These are phyloP conservation scores for Megastigmus dorsalis DNA, from an alignment of 2,888 invertebrate species.

Conservation along the genomic window DNA sequence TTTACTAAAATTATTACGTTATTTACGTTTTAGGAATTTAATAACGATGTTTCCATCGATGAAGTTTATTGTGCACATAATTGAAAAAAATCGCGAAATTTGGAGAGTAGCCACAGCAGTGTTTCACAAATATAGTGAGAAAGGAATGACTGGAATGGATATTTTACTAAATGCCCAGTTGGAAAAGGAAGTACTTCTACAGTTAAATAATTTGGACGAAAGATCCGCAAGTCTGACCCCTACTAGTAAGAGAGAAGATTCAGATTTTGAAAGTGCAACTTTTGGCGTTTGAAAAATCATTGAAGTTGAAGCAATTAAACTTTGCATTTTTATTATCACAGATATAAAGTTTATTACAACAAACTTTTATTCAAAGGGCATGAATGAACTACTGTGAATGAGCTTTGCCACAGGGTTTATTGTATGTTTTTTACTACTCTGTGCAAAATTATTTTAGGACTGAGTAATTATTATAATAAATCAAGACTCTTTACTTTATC, in stretches of 20 bases:
- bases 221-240: slow-evolving; percentile 39
- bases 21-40: slow-evolving; percentile 76
- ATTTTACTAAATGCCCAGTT: slow-evolving; percentile 64
- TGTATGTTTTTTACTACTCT: slow-evolving; percentile 37
- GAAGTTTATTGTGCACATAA: slow-evolving; percentile 73
- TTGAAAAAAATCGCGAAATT: slow-evolving; percentile 77
- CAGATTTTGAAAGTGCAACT: slow-evolving; percentile 47
- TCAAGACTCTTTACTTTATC: slow-evolving; percentile 44
- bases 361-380: slow-evolving; percentile 45
- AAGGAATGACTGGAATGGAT: slow-evolving; percentile 65
- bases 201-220: slow-evolving; percentile 50
- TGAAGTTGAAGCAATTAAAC: slow-evolving; percentile 41
- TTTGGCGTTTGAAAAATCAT: slow-evolving; percentile 52
- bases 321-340: slow-evolving; percentile 49
- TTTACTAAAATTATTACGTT: slow-evolving; percentile 46
- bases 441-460: slow-evolving; percentile 51
- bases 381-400: slow-evolving; percentile 45
- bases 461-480: slow-evolving; percentile 52
- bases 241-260: slow-evolving; percentile 41
- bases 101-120: slow-evolving; percentile 77
- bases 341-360: slow-evolving; percentile 41
- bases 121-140: slow-evolving; percentile 67
- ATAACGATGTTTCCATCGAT: slow-evolving; percentile 77
- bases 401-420: slow-evolving; percentile 44
- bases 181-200: slow-evolving; percentile 63